Conservation (phyloP, 2,797 vertebrate genomes). For the Alcedo atthis region DNA sequence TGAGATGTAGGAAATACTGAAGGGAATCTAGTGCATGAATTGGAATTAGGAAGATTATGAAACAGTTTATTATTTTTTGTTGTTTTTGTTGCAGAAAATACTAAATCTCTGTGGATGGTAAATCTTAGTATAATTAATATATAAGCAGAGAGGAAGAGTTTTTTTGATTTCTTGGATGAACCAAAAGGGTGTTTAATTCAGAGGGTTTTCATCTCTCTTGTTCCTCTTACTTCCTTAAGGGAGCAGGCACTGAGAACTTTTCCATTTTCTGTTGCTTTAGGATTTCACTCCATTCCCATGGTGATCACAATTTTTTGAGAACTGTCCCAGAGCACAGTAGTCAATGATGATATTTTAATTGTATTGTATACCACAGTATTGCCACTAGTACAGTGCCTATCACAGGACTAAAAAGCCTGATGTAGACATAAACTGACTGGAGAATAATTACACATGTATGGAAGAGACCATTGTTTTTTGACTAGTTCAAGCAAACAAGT, state of each 20-base stretch:
- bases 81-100: not conserved
- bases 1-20: not conserved
- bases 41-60: not conserved
- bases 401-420: not conserved
- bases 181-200: not conserved
- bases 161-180: not conserved
- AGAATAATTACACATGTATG: not conserved
- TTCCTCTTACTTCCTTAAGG: not conserved
- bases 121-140: not conserved
- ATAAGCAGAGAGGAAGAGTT: not conserved
- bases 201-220: not conserved
- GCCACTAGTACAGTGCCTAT: not conserved
- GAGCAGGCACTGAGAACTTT: not conserved
- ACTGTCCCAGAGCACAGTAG: not conserved
- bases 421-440: not conserved
- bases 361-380: not conserved
- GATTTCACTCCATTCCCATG: conserved; percentile 20
- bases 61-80: not conserved
- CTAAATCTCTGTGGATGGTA: not conserved
- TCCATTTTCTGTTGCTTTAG: not conserved
- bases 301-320: not conserved
- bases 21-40: rapidly evolving
- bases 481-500: not conserved
- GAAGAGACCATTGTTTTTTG: not conserved
- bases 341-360: not conserved